Conservation (phyloP, 2,888 invertebrate species). For the Hypolimnas misippus region DNA sequence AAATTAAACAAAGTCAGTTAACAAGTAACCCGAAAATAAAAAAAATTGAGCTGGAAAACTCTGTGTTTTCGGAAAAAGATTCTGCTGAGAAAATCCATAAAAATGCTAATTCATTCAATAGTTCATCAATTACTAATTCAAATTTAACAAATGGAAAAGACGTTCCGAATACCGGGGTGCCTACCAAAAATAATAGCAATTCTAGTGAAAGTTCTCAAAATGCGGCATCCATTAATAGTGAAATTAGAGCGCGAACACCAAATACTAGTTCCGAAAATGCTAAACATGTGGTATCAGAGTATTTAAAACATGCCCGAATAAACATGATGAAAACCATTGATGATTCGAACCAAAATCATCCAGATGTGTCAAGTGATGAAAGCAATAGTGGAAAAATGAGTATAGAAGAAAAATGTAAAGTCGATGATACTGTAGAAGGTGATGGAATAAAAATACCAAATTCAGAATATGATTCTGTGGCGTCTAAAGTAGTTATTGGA, state of each 20-base stretch:
- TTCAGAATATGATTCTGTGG: constrained; percentile 76
- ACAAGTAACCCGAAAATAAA: constrained; percentile 67
- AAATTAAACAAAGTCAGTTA: constrained; percentile 88
- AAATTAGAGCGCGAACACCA: constrained; percentile 56
- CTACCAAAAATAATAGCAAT: constrained; percentile 51
- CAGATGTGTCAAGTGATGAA: constrained; percentile 63
- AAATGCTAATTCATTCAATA: constrained; percentile 15
- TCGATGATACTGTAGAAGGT: constrained; percentile 61
- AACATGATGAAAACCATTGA: constrained; percentile 72
- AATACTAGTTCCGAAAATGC: constrained; percentile 81
- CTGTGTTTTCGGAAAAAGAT: constrained; percentile 57
- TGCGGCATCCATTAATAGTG: constrained; percentile 42
- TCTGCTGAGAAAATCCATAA: constrained; percentile 37
- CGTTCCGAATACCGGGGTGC: constrained; percentile 45
- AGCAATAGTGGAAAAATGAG: constrained; percentile 54
- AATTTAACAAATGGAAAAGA: constrained; percentile 50
- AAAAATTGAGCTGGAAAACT: constrained; percentile 66
- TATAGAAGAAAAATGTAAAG: constrained; percentile 62
- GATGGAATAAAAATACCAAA: constrained; percentile 64
- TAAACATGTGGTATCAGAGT: constrained; percentile 87
- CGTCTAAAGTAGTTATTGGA: constrained; percentile 85
- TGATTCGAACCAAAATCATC: constrained; percentile 60
- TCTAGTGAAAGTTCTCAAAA: constrained; percentile 47
- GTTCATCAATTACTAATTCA: constrained; percentile 42
- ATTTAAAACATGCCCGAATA: constrained; percentile 85